Evolutionary conservation across 2,797 vertebrate genomes (phyloP).

Genomic region (Enteromius viviparus): DNA sequence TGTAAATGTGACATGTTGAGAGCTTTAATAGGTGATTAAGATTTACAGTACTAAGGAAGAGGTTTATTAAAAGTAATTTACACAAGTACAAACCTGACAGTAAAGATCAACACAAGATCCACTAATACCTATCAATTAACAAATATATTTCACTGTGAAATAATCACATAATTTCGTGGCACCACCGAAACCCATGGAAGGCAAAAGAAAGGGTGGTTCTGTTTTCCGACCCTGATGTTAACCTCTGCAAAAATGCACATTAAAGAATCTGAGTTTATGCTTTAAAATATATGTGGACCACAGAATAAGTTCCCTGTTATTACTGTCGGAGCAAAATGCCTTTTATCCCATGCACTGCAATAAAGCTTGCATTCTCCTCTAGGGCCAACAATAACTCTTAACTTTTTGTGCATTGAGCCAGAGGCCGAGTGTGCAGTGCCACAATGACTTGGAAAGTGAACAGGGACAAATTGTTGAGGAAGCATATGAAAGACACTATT

Average conservation of each 20-base stretch:
- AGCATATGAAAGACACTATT: conserved; percentile 2
- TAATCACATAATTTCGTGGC: background rate
- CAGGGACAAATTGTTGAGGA: conserved; percentile 12
- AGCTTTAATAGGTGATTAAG: conserved; percentile 20
- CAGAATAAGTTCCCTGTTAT: conserved; percentile 52
- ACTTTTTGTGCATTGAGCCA: conserved; percentile 40
- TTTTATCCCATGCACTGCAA: conserved; percentile 27
- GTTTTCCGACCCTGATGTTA: background rate
- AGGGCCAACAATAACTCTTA: conserved; percentile 37
- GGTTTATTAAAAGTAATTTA: background rate
- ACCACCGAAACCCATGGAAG: background rate
- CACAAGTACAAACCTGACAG: background rate
- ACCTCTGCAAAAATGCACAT: conserved; percentile 33
- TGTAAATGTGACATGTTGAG: conserved; percentile 2
- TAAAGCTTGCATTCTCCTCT: conserved; percentile 34
- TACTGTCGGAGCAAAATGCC: conserved; percentile 46
- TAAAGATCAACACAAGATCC: background rate
- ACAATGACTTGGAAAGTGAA: conserved; percentile 17
- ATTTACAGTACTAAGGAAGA: conserved; percentile 18
- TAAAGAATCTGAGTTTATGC: conserved; percentile 20
- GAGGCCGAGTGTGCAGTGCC: conserved; percentile 4
- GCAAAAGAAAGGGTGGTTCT: conserved; percentile 1
- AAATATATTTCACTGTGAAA: background rate
- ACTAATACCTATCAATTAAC: background rate
- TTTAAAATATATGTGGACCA: conserved; percentile 36